These are phyloP conservation scores for Sanderia malayensis DNA, from an alignment of 30 jellyfish, hydroid and myxozoan species.

Conservation along the genomic window DNA sequence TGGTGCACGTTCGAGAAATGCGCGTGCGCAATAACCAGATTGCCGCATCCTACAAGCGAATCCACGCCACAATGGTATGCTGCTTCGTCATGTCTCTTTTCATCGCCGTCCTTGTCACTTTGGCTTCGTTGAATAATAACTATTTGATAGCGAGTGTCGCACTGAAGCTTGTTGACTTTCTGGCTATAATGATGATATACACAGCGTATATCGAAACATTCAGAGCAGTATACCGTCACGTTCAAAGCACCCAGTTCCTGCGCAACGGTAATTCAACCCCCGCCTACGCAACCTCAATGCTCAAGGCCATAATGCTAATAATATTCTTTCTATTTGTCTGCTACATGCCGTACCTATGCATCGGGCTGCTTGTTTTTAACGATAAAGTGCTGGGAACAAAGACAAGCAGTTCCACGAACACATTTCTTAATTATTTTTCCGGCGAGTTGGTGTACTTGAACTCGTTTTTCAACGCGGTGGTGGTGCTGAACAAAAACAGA, in stretches of 20 bases:
- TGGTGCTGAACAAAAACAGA: conserved; percentile 48
- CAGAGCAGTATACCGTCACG: conserved; percentile 50
- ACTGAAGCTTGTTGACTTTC: conserved; percentile 23
- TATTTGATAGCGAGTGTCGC: conserved; percentile 27
- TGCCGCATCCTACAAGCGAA: conserved; percentile 32
- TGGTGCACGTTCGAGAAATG: conserved; percentile 30
- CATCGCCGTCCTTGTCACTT: conserved; percentile 17
- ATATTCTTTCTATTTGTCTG: conserved; percentile 50
- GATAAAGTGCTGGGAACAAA: conserved; percentile 17
- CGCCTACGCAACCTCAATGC: conserved; percentile 53
- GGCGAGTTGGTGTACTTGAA: conserved; percentile 45
- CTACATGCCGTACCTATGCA: conserved; percentile 49
- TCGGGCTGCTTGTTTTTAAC: conserved; percentile 29
- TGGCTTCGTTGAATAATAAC: conserved; percentile 3
- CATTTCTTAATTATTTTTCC: conserved; percentile 24
- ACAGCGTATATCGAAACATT: conserved; percentile 54
- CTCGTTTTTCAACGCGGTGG: conserved; percentile 57
- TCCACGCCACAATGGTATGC: conserved; percentile 1
- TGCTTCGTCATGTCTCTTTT: conserved; percentile 19
- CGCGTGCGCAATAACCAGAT: conserved; percentile 12
- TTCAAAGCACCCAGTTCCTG: conserved; percentile 31
- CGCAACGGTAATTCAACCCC: conserved; percentile 23
- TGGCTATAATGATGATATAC: conserved; percentile 29
- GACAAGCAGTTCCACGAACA: conserved; percentile 3
- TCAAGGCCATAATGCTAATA: conserved; percentile 49